Percentiles rank a stretch among this genome's conserved stretches.
Conservation (phyloP, 2,797 vertebrate genomes). For the Sebastes goodei region DNA sequence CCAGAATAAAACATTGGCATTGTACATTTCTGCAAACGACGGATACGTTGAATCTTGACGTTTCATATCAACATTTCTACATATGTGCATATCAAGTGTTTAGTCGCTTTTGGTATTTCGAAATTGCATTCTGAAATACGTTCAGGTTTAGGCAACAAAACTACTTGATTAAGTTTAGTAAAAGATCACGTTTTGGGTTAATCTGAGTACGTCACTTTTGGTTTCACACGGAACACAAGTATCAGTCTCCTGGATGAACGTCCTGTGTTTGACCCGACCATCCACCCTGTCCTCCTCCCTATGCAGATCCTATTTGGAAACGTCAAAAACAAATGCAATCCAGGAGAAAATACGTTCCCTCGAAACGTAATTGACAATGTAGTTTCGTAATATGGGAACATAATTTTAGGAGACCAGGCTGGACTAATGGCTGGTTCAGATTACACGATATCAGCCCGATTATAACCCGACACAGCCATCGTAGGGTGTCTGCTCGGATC, state of each 20-base stretch:
- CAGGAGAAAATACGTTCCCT: neutral
- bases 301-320: fast-evolving
- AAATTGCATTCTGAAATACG: neutral
- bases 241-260: neutral
- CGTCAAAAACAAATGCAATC: neutral
- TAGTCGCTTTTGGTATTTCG: neutral
- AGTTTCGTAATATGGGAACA: neutral
- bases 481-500: too few species aligned
- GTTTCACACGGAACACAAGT: neutral
- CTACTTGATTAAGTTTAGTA: neutral
- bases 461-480: too few species aligned
- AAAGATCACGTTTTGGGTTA: neutral
- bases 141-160: neutral
- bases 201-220: neutral
- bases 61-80: neutral
- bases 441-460: too few species aligned
- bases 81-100: too few species aligned
- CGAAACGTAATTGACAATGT: neutral
- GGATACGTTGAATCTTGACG: neutral
- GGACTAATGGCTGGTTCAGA: too few species aligned
- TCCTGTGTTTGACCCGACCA: neutral
- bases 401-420: neutral
- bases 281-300: neutral
- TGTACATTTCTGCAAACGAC: neutral
- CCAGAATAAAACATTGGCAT: neutral